Conservation (phyloP, 2,888 invertebrate genomes). For the Aporophyla nigra region DNA sequence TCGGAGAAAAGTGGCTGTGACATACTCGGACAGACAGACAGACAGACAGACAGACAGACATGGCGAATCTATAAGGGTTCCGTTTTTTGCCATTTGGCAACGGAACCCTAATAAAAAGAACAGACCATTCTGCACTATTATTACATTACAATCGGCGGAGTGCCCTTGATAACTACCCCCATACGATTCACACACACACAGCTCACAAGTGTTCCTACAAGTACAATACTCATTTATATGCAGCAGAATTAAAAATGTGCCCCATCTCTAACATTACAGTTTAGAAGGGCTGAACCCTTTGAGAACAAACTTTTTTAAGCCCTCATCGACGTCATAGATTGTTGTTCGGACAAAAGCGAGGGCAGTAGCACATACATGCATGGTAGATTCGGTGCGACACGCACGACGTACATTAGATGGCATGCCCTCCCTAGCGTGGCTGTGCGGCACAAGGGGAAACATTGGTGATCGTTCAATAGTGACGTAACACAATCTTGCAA, state of each 20-base stretch:
- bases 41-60: no score
- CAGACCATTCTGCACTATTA: constrained; percentile 86
- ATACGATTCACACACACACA: constrained; percentile 80
- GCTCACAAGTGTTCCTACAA: constrained; percentile 89
- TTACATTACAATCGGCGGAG: constrained; percentile 87
- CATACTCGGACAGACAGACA: no score
- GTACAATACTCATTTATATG: constrained; percentile 90
- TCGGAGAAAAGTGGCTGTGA: no score
- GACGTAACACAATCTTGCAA: constrained; percentile 88
- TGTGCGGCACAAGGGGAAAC: constrained; percentile 68
- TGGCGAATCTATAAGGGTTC: no score
- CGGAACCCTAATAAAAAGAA: no score
- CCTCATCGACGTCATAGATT: constrained; percentile 81
- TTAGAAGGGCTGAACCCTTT: constrained; percentile 89
- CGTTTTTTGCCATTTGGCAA: no score
- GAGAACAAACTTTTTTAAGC: constrained; percentile 82
- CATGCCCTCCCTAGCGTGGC: constrained; percentile 67
- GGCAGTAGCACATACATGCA: constrained; percentile 81
- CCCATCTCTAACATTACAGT: constrained; percentile 85
- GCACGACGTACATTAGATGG: constrained; percentile 72
- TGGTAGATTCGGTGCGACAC: constrained; percentile 71
- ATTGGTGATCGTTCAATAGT: constrained; percentile 81
- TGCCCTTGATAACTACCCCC: constrained; percentile 89
- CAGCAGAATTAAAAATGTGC: constrained; percentile 86
- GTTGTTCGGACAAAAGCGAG: constrained; percentile 80